Percentiles rank a stretch among this genome's conserved stretches.
Evolutionary conservation across 2,797 vertebrate genomes (phyloP).

Genomic region (Lithobates sylvaticus): DNA sequence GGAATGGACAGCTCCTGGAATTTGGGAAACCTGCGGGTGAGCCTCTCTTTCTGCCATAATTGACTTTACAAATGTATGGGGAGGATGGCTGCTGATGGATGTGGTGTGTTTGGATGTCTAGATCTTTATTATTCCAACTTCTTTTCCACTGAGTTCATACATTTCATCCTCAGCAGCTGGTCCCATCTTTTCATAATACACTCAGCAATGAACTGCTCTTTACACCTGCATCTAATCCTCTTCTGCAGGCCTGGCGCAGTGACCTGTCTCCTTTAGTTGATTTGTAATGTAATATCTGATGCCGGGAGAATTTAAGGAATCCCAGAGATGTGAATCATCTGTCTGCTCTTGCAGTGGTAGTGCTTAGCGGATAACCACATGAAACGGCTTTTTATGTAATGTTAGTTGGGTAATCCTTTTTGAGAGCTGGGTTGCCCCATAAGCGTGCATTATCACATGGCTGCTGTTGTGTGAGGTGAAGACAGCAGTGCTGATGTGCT

Average conservation of each 20-base stretch:
- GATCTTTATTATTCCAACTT: neutral
- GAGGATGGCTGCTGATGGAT: neutral
- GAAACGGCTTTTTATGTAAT: neutral
- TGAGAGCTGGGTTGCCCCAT: too few relatives aligned
- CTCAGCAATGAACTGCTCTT: neutral
- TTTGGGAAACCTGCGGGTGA: neutral
- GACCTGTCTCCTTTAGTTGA: slow-evolving; percentile 7
- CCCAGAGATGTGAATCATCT: neutral
- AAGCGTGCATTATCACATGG: too few relatives aligned
- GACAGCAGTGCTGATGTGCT: too few relatives aligned
- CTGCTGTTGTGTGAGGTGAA: too few relatives aligned
- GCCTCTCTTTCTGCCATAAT: neutral
- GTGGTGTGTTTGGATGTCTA: neutral
- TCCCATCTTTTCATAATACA: neutral
- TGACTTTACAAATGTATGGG: neutral
- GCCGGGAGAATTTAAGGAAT: slow-evolving; percentile 4
- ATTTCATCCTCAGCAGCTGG: neutral
- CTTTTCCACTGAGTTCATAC: neutral
- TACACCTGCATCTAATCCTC: slow-evolving; percentile 2
- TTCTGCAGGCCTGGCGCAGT: neutral
- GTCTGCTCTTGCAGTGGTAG: neutral
- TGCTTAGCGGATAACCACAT: neutral
- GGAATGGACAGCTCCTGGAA: neutral
- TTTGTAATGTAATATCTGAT: slow-evolving; percentile 8
- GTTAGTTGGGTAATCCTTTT: too few relatives aligned